Evolutionary conservation across 2,888 invertebrate species (phyloP), one percentile per base, ranked within the genome.

Genomic region (Hymenopus coronatus): DNA sequence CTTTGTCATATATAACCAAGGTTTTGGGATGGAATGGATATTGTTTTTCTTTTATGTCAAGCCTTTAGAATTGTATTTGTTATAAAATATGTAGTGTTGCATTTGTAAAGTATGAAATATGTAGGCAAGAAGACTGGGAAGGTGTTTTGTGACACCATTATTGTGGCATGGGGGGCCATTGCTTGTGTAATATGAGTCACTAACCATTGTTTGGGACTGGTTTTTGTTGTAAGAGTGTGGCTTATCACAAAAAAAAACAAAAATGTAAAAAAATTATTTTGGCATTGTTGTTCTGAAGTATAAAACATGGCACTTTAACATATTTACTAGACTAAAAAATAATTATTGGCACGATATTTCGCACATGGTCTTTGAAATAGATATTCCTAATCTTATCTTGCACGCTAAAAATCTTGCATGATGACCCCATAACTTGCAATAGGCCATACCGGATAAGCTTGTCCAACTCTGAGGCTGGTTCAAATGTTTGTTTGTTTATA

Each of bases 1-100:
- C 82, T 82, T 89, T 85, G 82, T 89, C 83, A 82, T 89, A 85
- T 88, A 89, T 89, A 89, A 89, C 81, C 84, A 87, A 89, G 90
- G 90, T 89, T 90, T 90, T 89, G 90, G 90, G 90, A 88, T 88
- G 88, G 85, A 88, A 86, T 89, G 87, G 84, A 86, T 88, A 84
- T 88, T 86, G 87, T 87, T 83, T 88, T 88, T 89, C 88, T 85
- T 88, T 40, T 12, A 40, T 89, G 70, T 87, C 81, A 84, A 84
- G 87, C 81, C 84, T 85, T 85, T 89, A 85, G 81, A 88, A 85
- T 84, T 28, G 54, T 89, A 85, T 88, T 89, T 84, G 88, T 89
- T 89, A 88, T 54, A 83, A 89, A 84, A 88, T 88, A 84, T 46
- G 84, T 89, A 87, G 89, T 89, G 83, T 88, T 88, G 88, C 88